Base-by-base conservation (phyloP, 2,888 invertebrate species). In the Eupithecia subumbrata region DNA sequence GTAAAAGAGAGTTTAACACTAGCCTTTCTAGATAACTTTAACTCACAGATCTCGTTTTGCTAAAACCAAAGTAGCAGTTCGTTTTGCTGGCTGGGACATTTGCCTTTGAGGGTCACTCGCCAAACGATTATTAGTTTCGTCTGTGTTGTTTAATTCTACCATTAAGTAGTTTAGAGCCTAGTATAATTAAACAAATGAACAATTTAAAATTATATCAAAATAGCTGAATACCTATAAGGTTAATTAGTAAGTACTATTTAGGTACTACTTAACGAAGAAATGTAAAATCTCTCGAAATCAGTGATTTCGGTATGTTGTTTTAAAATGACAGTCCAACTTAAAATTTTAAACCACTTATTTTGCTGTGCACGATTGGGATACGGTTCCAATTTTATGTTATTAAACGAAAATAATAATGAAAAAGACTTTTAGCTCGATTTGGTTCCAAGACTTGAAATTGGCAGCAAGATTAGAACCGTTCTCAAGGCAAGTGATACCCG, bases 41-140 rank as follows among this genome's bases (percentile, higher is more conserved):
- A 22, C 25, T 45, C 68, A 3, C 40, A 7, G 40, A 30, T 69
- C 30, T 37, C n/a, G 40, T 56, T 73, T 45, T 68, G 25, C 14
- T 69, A 63, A 56, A 66, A 67, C 48, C 52, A 52, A 70, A 76
- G 71, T 52, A 73, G 56, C 68, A 40, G 43, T 43, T 68, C 43
- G 68, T 68, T 68, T 68, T 40, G 43, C 68, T 43, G n/a, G 69
- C 60, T 43, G 68, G 68, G 68, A 68, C 68, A 68, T 68, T 68
- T 68, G 68, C 68, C 68, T 68, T 68, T 68, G 68, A 68, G 68
- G 68, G 68, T 43, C 43, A 22, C 43, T 68, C 43, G 68, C 43
- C 60, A 68, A 68, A 68, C 22, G 43, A 14, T 22, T 68, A 68
- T 68, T 68, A 45, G 68, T 68, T 68, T 68, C n/a, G 22, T 40